These are phyloP conservation scores for Pomatostomus ruficeps DNA, from an alignment of 2,113 vertebrate species.

Conservation along the genomic window DNA sequence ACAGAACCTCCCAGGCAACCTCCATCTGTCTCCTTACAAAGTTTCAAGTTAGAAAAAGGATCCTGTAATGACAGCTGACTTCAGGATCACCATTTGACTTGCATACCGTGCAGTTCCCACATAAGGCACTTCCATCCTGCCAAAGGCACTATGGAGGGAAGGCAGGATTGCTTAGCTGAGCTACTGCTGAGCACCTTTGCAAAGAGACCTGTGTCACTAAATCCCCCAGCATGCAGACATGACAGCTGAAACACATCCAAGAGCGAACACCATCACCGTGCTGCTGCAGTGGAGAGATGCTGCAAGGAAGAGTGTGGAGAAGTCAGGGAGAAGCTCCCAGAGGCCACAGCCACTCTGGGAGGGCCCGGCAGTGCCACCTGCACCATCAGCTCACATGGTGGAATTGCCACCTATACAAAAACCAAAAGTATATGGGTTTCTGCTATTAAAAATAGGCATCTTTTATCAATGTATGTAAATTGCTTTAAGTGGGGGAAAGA, in stretches of 20 bases:
- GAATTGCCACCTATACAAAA: background rate
- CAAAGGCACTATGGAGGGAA: background rate
- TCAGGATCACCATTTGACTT: background rate
- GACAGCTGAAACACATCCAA: background rate
- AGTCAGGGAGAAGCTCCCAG: background rate
- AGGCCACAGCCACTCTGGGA: no score
- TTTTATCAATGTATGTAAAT: constrained; percentile 38
- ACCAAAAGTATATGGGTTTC: background rate
- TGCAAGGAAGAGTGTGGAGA: background rate
- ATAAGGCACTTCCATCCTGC: background rate
- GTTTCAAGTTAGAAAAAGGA: background rate
- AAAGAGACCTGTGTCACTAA: background rate
- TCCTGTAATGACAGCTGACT: background rate
- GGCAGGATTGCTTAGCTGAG: background rate
- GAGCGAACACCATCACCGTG: background rate
- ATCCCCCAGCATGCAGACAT: background rate
- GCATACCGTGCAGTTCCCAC: fast-evolving
- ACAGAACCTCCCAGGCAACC: background rate
- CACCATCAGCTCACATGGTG: fast-evolving
- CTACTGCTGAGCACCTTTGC: background rate
- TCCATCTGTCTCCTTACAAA: background rate
- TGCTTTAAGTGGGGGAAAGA: background rate
- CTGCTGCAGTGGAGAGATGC: background rate
- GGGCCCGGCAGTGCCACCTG: background rate
- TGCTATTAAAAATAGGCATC: constrained; percentile 33